Percentiles rank a stretch among this genome's conserved stretches.
phyloP scores from a whole-genome alignment of 1,140 invertebrate genomes.

The Bombus waltoni region DNA sequence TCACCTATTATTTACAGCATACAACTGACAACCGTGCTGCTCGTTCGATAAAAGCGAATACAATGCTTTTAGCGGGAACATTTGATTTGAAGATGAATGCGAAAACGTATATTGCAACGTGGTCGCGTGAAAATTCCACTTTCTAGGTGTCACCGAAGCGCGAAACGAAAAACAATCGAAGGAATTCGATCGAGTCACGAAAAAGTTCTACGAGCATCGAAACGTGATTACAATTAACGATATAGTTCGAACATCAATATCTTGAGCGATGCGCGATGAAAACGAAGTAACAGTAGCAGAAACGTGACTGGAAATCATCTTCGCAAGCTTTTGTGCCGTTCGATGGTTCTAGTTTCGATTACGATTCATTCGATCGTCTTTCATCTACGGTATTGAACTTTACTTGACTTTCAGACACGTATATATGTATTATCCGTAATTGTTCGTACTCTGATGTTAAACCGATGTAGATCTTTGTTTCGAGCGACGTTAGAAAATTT shows the following conservation, averaged over 20 bases:
- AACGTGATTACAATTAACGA: not conserved
- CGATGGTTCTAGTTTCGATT: not conserved
- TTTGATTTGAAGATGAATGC: not conserved
- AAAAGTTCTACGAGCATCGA: not conserved
- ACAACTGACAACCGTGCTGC: not conserved
- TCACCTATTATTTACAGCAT: conserved; percentile 12
- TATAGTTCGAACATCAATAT: not conserved
- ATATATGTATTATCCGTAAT: not conserved
- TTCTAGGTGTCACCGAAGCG: not conserved
- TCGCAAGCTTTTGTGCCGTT: not conserved
- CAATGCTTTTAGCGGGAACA: conserved; percentile 12
- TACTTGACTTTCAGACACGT: not conserved
- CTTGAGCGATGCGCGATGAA: not conserved
- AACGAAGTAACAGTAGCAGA: not conserved
- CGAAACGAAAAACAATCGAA: not conserved
- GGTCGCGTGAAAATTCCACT: not conserved
- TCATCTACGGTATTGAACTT: not conserved
- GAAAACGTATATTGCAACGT: not conserved
- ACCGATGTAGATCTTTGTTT: not conserved
- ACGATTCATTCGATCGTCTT: not conserved
- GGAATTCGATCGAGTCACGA: not conserved
- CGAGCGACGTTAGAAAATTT: not conserved
- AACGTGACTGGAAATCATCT: too few relatives aligned
- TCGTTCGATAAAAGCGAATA: conserved; percentile 23
- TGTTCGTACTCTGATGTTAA: not conserved